phyloP scores from a whole-genome alignment of 1,140 invertebrate species.

The Trypoxylus dichotomus region DNA sequence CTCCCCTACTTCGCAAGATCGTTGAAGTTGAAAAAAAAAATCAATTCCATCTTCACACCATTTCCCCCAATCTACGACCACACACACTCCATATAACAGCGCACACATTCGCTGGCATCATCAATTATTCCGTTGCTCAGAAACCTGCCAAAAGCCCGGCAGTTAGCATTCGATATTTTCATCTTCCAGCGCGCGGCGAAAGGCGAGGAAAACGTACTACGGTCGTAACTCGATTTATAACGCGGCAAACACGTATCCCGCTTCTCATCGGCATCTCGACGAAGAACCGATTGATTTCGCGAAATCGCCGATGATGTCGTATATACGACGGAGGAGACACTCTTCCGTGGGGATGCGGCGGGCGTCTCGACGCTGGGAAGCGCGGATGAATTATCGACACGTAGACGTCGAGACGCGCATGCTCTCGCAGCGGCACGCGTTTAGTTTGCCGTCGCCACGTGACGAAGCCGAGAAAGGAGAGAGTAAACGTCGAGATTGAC shows the following conservation, averaged over 20 bases:
- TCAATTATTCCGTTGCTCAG: background rate
- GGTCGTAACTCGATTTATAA: too few relatives aligned
- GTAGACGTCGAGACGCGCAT: background rate
- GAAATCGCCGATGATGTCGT: background rate
- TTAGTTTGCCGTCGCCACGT: background rate
- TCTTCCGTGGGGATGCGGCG: background rate
- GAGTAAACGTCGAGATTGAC: too few relatives aligned
- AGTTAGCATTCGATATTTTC: background rate
- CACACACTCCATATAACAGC: background rate
- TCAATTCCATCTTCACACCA: background rate
- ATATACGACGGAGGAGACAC: background rate
- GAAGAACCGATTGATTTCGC: background rate
- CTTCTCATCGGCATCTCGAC: background rate
- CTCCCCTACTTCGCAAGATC: background rate
- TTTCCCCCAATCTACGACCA: background rate
- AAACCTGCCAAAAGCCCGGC: background rate
- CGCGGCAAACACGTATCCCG: background rate
- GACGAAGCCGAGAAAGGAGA: background rate
- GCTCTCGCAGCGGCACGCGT: background rate
- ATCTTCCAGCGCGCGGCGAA: too few relatives aligned
- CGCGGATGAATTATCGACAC: background rate
- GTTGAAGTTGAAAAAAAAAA: background rate
- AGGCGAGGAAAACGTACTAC: background rate
- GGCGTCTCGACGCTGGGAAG: background rate
- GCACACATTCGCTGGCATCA: background rate